A percentile compares a stretch with the other conserved stretches of the same genome.
These are phyloP conservation scores for Sylvia borin DNA, from an alignment of 2,797 vertebrate species.

Conservation along the genomic window DNA sequence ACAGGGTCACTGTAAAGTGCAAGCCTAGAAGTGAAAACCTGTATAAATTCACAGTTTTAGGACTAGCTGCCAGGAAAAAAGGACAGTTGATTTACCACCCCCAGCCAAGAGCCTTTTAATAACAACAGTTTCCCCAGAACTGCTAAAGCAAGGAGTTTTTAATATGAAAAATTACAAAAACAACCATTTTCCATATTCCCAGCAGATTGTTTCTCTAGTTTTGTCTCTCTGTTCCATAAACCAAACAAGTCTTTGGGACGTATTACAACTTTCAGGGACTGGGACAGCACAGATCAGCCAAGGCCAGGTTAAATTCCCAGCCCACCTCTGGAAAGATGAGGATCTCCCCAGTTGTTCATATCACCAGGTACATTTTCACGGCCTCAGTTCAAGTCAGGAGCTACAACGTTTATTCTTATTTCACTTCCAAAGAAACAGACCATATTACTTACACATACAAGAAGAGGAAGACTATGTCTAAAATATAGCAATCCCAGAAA, in stretches of 20 bases:
- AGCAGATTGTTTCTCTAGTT: neutral
- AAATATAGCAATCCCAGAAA: neutral
- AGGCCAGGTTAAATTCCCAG: neutral
- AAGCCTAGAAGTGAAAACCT: neutral
- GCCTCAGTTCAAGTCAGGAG: neutral
- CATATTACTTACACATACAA: neutral
- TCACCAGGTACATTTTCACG: neutral
- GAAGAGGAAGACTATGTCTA: neutral
- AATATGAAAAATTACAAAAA: neutral
- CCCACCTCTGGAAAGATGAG: neutral
- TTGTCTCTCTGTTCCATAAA: neutral
- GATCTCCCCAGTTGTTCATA: neutral
- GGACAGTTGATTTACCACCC: neutral
- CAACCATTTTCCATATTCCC: neutral
- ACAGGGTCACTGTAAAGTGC: neutral
- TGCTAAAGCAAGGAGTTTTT: neutral
- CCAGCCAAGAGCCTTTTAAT: neutral
- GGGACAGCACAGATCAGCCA: neutral
- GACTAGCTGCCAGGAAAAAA: neutral
- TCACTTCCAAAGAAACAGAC: neutral
- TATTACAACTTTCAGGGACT: neutral
- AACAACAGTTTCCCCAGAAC: neutral
- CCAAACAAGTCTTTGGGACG: fast-evolving
- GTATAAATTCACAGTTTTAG: neutral
- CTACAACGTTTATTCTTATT: neutral